Evolutionary conservation across 2,113 vertebrate genomes (phyloP).

Genomic region (Tupaia chinensis): DNA sequence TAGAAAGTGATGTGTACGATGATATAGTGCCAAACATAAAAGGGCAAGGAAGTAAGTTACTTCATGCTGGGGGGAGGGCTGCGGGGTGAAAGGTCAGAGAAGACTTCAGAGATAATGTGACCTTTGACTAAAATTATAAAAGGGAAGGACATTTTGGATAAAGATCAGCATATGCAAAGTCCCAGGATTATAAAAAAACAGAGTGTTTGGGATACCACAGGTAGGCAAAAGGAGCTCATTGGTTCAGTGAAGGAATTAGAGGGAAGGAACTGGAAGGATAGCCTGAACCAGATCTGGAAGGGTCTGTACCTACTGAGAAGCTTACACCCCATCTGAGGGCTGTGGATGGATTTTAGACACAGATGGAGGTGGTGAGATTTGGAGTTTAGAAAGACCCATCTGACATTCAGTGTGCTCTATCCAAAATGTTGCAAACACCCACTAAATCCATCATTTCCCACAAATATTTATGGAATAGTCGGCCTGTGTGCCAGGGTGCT

Average conservation of each 20-base stretch:
- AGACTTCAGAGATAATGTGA: conserved; percentile 39
- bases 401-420: conserved; percentile 10
- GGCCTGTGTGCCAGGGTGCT: conserved; percentile 19
- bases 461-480: background rate
- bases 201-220: background rate
- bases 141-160: background rate
- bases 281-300: background rate
- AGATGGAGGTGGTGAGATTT: conserved; percentile 25
- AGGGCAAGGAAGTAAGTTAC: background rate
- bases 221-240: conserved; percentile 31
- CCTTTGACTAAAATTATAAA: conserved; percentile 43
- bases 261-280: background rate
- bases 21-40: conserved; percentile 14
- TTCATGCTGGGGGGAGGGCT: background rate
- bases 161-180: background rate
- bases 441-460: conserved; percentile 14
- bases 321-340: background rate
- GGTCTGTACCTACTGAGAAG: background rate
- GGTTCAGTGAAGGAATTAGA: conserved; percentile 1
- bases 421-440: conserved; percentile 28
- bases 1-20: background rate
- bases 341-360: background rate
- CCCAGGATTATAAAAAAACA: background rate
- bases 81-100: background rate
- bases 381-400: conserved; percentile 45